phyloP scores from a whole-genome alignment of 2,888 invertebrate genomes.

The Brachypterus glaber region DNA sequence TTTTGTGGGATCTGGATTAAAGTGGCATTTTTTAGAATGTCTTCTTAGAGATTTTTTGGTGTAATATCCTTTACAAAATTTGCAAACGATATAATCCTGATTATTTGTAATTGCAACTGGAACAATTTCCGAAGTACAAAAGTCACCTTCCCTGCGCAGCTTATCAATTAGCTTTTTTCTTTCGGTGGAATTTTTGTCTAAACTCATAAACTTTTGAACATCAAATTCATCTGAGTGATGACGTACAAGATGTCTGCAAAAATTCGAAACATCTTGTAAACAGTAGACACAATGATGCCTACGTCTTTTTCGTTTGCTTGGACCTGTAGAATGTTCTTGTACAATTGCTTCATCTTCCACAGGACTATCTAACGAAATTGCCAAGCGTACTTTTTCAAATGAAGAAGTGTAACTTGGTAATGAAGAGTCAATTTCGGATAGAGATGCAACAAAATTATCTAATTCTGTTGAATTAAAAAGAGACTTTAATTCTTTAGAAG shows the following conservation, averaged over 20 bases:
- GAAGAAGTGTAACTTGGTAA: too few species aligned
- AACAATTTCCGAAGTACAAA: conserved; percentile 3
- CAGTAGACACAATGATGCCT: conserved; percentile 11
- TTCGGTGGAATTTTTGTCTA: conserved; percentile 5
- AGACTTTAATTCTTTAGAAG: too few species aligned
- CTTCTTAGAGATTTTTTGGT: conserved; percentile 11
- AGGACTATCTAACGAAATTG: too few species aligned
- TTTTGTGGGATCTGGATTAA: not conserved
- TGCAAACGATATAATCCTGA: not conserved
- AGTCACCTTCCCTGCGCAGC: conserved; percentile 7
- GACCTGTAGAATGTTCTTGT: too few species aligned
- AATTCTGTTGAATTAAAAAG: too few species aligned
- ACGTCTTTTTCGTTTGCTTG: not conserved
- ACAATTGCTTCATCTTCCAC: too few species aligned
- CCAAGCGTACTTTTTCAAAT: too few species aligned
- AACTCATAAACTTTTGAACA: conserved; percentile 8
- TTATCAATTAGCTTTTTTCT: conserved; percentile 16
- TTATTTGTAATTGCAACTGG: not conserved
- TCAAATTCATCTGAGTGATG: conserved; percentile 12
- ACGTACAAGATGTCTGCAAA: conserved; percentile 13
- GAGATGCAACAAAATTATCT: too few species aligned
- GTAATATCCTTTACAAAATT: conserved; percentile 14
- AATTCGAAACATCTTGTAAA: conserved; percentile 9
- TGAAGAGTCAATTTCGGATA: too few species aligned
- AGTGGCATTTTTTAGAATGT: conserved; percentile 15